Conservation (phyloP, 2,888 invertebrate species). For the Gonocerus acuteangulatus region DNA sequence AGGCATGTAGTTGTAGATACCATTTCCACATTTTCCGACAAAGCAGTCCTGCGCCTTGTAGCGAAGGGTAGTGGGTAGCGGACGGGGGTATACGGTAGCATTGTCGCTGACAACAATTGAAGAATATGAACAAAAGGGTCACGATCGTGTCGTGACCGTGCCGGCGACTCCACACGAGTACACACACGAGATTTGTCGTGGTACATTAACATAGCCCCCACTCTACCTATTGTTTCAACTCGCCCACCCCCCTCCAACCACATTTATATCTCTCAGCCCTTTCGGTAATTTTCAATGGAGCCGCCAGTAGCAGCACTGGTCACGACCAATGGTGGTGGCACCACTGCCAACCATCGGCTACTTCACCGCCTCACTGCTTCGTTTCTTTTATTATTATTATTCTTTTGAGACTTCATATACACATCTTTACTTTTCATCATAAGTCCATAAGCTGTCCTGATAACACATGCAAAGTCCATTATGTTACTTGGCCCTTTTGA, state of each 20-base stretch:
- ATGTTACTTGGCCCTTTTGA: too few species aligned
- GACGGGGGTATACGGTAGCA: conserved; percentile 28
- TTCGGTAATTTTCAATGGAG: conserved; percentile 1
- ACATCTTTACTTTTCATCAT: too few species aligned
- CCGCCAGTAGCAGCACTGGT: conserved; percentile 1
- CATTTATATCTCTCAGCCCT: neutral
- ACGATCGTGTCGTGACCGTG: conserved; percentile 15
- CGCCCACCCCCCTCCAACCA: neutral
- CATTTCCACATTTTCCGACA: too few species aligned
- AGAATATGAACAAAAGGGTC: conserved; percentile 36
- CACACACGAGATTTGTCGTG: neutral
- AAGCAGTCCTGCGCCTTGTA: too few species aligned
- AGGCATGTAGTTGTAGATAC: too few species aligned
- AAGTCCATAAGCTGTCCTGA: too few species aligned
- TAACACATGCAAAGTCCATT: too few species aligned
- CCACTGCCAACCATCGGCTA: too few species aligned
- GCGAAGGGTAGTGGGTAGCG: neutral
- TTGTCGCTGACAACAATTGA: conserved; percentile 36
- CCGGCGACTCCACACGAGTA: neutral
- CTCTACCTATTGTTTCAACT: neutral
- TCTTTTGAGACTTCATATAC: too few species aligned
- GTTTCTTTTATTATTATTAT: too few species aligned
- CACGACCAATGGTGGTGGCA: neutral
- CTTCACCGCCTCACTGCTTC: too few species aligned
- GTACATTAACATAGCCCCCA: neutral